Evolutionary conservation across 1,140 invertebrate species (phyloP).

Genomic region (Papilio glaucus): DNA sequence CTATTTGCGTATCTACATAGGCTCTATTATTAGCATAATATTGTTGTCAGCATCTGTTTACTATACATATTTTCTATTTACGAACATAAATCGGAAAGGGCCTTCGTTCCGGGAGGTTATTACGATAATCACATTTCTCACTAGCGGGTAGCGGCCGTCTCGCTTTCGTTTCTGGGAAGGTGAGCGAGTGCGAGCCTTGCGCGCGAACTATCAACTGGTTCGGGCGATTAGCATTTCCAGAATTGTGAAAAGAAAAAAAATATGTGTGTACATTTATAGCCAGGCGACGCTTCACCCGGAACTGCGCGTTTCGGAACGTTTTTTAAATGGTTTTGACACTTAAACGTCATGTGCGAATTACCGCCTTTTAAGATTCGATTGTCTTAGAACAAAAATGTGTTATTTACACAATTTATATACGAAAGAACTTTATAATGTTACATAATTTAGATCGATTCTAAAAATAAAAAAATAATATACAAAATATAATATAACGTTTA

Average conservation of each 20-base stretch:
- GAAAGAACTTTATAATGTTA: too few species aligned
- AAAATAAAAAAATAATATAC: too few species aligned
- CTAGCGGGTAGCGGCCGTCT: conserved; percentile 61
- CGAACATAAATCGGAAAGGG: conserved; percentile 45
- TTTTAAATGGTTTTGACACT: conserved; percentile 20
- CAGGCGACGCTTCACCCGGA: background rate
- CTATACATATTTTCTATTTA: conserved; percentile 31
- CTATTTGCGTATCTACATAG: background rate
- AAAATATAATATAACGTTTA: too few species aligned
- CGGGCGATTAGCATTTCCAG: conserved; percentile 77
- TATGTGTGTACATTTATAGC: conserved; percentile 32
- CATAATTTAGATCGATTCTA: too few species aligned
- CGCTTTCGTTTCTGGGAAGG: conserved; percentile 79
- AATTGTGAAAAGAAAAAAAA: conserved; percentile 57
- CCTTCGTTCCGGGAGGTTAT: conserved; percentile 69
- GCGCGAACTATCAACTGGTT: conserved; percentile 77
- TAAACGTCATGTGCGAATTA: background rate
- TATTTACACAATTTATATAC: background rate
- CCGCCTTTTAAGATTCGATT: background rate
- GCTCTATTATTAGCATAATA: conserved; percentile 29
- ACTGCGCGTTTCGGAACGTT: background rate
- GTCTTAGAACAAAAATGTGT: background rate
- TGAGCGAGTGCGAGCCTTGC: conserved; percentile 57
- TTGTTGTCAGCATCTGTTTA: conserved; percentile 17
- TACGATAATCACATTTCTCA: conserved; percentile 80